Conservation (phyloP, 2,113 vertebrate species). For the Mungos mungo region DNA sequence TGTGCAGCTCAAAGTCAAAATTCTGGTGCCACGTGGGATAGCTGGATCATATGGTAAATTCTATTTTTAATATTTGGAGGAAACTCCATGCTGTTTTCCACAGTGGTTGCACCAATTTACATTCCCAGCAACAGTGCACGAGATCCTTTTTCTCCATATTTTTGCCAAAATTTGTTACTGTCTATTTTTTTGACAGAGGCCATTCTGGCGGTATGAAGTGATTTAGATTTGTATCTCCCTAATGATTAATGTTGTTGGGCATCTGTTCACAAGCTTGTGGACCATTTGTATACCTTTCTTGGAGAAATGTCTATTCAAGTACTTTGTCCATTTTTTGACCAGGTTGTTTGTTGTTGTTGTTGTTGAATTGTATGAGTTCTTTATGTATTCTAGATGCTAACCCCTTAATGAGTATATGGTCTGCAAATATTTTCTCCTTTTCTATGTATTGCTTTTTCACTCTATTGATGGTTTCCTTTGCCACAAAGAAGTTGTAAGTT, state of each 20-base stretch:
- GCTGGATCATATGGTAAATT: background rate
- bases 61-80: background rate
- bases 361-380: background rate
- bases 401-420: background rate
- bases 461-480: background rate
- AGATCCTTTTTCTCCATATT: background rate
- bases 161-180: background rate
- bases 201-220: background rate
- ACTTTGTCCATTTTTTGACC: background rate
- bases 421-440: background rate
- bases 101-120: background rate
- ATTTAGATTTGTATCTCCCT: background rate
- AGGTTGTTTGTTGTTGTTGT: background rate
- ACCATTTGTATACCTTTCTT: background rate
- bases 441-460: background rate
- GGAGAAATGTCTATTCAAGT: background rate
- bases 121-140: background rate
- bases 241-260: too few relatives aligned
- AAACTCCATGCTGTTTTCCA: background rate
- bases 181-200: background rate
- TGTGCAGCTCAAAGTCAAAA: background rate
- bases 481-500: background rate
- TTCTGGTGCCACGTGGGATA: background rate
- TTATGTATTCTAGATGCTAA: background rate
- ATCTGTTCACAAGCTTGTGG: background rate